Evolutionary conservation across 2,888 invertebrate genomes (phyloP).

Genomic region (Leucoptera coffeella): DNA sequence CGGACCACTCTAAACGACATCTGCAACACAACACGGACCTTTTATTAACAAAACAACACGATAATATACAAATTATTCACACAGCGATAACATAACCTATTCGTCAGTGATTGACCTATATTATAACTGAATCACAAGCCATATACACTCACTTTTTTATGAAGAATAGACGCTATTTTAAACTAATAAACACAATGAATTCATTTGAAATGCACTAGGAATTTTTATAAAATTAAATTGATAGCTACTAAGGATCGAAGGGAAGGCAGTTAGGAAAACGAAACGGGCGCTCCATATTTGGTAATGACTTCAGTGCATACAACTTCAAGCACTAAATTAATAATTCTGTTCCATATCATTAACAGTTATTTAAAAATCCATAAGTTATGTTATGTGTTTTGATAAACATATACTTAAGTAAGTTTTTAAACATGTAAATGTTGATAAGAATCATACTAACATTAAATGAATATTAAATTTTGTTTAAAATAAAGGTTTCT

Average conservation of each 20-base stretch:
- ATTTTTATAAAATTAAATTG: conserved; percentile 36
- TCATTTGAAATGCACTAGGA: conserved; percentile 40
- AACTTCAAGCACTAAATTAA: too few relatives aligned
- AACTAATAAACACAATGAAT: conserved; percentile 40
- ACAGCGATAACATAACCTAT: conserved; percentile 46
- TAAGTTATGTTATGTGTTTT: too few relatives aligned
- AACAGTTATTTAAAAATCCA: too few relatives aligned
- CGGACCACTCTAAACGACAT: conserved; percentile 97
- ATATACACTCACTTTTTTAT: conserved; percentile 36
- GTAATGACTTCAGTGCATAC: conserved; percentile 54
- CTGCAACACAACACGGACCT: conserved; percentile 41
- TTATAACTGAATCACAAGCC: conserved; percentile 33
- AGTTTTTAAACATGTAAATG: too few relatives aligned
- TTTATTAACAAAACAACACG: conserved; percentile 28
- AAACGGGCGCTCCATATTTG: conserved; percentile 66
- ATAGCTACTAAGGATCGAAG: conserved; percentile 50
- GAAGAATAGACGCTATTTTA: conserved; percentile 29
- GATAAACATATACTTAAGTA: too few relatives aligned
- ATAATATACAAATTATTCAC: conserved; percentile 22
- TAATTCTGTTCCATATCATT: too few relatives aligned
- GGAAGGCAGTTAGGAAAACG: conserved; percentile 56
- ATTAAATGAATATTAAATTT: too few relatives aligned
- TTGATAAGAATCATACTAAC: too few relatives aligned
- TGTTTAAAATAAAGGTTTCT: too few relatives aligned
- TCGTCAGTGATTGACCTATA: conserved; percentile 39